Percentiles rank a stretch among this genome's conserved stretches.
These are phyloP conservation scores for Danaus chrysippus DNA, from an alignment of 2,888 invertebrate genomes.

Conservation along the genomic window DNA sequence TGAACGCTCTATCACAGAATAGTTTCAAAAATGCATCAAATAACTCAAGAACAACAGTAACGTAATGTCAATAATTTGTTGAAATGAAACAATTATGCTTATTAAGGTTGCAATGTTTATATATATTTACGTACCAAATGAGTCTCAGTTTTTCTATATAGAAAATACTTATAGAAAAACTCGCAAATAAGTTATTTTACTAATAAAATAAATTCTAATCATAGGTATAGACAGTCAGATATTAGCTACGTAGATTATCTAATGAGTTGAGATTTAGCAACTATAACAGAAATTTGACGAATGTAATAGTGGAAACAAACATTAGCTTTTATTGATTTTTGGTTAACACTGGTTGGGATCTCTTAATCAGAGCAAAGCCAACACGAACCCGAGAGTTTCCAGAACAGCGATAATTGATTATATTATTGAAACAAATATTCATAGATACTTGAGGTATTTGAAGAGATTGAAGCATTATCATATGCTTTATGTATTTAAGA, in stretches of 20 bases:
- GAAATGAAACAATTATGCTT: too few relatives aligned
- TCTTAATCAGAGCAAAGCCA: conserved; percentile 1
- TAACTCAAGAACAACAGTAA: conserved; percentile 27
- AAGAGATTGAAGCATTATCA: background rate
- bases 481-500: too few relatives aligned
- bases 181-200: too few relatives aligned
- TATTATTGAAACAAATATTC: conserved; percentile 2
- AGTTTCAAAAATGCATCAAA: conserved; percentile 40
- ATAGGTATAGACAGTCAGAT: too few relatives aligned
- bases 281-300: background rate
- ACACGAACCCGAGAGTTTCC: conserved; percentile 3
- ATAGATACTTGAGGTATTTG: background rate
- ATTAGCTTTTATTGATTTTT: conserved; percentile 1
- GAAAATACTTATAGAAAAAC: too few relatives aligned
- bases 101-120: too few relatives aligned
- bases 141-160: too few relatives aligned
- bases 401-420: background rate
- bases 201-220: too few relatives aligned
- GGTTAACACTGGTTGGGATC: conserved; percentile 2
- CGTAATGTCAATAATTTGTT: background rate
- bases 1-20: conserved; percentile 33
- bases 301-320: background rate
- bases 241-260: too few relatives aligned
- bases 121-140: too few relatives aligned
- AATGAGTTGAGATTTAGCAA: too few relatives aligned